A percentile compares a stretch with the other conserved stretches of the same genome.
Conservation (phyloP, 2,113 vertebrate genomes). For the Oncorhynchus masou region DNA sequence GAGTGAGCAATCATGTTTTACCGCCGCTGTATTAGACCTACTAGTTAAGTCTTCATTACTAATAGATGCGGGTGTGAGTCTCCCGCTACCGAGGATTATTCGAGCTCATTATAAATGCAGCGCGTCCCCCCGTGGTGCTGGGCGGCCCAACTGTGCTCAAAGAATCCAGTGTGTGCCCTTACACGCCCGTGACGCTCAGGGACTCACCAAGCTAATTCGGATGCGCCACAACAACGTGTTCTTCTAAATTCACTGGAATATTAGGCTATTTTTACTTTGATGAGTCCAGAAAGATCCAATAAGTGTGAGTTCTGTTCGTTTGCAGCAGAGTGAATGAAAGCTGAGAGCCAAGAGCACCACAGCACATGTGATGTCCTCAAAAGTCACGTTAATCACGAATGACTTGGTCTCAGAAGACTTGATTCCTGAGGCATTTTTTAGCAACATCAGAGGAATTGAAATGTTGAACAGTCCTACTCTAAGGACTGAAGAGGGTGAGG, state of each 20-base stretch:
- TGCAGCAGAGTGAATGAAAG: conserved; percentile 28
- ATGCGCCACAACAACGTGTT: conserved; percentile 43
- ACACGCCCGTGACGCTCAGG: conserved; percentile 57
- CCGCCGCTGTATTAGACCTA: conserved; percentile 51
- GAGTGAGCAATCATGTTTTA: conserved; percentile 49
- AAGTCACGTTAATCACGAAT: conserved; percentile 11
- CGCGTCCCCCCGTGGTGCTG: conserved; percentile 51
- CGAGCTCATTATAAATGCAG: conserved; percentile 76
- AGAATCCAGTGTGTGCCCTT: conserved; percentile 58
- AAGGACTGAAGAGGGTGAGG: conserved; percentile 1
- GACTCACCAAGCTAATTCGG: conserved; percentile 58
- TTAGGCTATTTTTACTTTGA: background rate
- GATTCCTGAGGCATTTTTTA: conserved; percentile 48
- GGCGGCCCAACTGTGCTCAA: conserved; percentile 69
- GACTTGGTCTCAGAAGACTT: conserved; percentile 31
- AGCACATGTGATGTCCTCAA: background rate
- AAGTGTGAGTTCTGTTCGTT: conserved; percentile 1
- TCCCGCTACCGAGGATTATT: conserved; percentile 74
- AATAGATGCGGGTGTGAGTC: conserved; percentile 68
- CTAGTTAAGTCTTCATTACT: conserved; percentile 64
- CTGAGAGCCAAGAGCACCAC: background rate
- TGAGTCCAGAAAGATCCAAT: background rate
- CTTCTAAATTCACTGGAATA: background rate
- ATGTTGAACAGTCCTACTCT: background rate
- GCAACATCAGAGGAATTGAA: conserved; percentile 5